Conservation (phyloP, 2,797 vertebrate genomes). For the Varecia variegata region DNA sequence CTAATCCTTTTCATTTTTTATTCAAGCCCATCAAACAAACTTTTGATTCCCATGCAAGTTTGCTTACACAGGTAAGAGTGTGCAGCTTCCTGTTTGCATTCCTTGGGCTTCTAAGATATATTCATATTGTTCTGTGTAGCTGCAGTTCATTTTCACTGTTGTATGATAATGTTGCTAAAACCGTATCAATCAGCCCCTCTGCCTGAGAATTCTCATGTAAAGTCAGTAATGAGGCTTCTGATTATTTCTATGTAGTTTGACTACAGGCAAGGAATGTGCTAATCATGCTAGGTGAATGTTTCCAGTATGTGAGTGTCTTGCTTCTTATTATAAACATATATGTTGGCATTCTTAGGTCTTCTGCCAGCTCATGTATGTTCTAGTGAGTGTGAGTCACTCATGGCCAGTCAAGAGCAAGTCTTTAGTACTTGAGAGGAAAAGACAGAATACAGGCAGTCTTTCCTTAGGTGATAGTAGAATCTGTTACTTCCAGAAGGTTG, state of each 20-base stretch:
- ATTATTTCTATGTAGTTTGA: not conserved
- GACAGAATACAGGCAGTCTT: not conserved
- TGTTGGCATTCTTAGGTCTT: not conserved
- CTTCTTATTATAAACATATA: not conserved
- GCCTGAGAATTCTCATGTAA: not conserved
- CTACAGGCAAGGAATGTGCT: not conserved
- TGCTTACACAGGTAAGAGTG: not conserved
- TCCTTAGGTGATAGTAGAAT: not conserved
- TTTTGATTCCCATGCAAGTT: not conserved
- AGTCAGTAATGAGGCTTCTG: not conserved
- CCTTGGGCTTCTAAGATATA: not conserved
- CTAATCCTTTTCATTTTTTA: not conserved
- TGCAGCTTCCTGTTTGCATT: not conserved
- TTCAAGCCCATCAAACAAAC: not conserved
- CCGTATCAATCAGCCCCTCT: not conserved
- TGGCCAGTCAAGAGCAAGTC: not conserved
- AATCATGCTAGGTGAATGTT: not conserved
- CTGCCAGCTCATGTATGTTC: not conserved
- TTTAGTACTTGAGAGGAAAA: not conserved
- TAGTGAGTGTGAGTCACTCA: not conserved
- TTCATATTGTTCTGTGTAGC: not conserved
- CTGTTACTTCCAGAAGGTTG: not conserved
- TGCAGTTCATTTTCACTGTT: not conserved
- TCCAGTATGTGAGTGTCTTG: not conserved
- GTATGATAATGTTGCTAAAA: not conserved